A percentile compares a stretch with the other conserved stretches of the same genome.
These are phyloP conservation scores for Trachythela sp. DNA, from an alignment of 64 coral and sea anemone species.

Conservation along the genomic window DNA sequence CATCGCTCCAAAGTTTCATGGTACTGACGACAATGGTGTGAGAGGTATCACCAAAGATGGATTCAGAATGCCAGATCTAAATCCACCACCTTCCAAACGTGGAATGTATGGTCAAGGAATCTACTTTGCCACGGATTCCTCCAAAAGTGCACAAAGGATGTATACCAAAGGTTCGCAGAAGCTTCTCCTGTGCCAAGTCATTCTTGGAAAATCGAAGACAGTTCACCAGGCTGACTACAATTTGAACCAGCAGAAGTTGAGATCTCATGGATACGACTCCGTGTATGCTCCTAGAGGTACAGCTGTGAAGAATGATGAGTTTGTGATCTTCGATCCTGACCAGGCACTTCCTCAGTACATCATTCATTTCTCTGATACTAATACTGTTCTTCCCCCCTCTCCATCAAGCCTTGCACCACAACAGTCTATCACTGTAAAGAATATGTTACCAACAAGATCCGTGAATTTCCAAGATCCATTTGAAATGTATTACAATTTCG, in stretches of 20 bases:
- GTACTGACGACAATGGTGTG: not conserved
- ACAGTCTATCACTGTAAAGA: not conserved
- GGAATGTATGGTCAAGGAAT: conserved; percentile 39
- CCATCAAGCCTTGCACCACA: not conserved
- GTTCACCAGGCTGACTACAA: not conserved
- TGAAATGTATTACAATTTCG: not conserved
- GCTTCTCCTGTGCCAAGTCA: conserved; percentile 20
- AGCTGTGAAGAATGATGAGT: conserved; percentile 2
- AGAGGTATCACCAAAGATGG: conserved; percentile 1
- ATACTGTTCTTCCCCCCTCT: not conserved
- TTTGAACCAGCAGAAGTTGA: not conserved
- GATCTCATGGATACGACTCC: not conserved
- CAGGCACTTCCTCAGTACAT: not conserved
- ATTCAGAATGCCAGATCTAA: conserved; percentile 26
- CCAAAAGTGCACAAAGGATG: conserved; percentile 19
- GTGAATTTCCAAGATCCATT: not conserved
- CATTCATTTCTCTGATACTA: not conserved
- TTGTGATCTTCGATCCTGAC: not conserved
- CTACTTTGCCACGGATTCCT: conserved; percentile 35
- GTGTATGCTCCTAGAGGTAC: not conserved
- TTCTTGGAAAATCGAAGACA: not conserved
- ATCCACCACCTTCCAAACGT: not conserved
- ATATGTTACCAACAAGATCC: not conserved
- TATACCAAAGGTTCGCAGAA: conserved; percentile 29
- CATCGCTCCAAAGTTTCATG: conserved; percentile 28